Percentiles rank a stretch among this genome's conserved stretches.
Evolutionary conservation across 2,113 vertebrate genomes (phyloP).

Genomic region (Ranitomeya imitator): DNA sequence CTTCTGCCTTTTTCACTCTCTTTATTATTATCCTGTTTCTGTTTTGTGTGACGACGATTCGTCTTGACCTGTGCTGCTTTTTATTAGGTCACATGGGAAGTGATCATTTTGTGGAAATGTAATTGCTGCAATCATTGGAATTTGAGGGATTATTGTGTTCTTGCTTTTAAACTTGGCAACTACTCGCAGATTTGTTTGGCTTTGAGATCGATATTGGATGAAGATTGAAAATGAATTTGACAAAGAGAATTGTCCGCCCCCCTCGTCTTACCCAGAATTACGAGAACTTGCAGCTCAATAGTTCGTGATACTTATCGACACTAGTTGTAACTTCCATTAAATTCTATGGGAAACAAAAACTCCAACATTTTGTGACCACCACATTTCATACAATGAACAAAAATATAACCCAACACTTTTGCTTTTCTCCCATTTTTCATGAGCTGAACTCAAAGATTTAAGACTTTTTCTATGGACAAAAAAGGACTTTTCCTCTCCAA

Average conservation of each 20-base stretch:
- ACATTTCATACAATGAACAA: too few relatives aligned
- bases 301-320: too few relatives aligned
- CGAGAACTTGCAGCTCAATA: not conserved
- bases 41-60: not conserved
- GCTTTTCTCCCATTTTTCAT: not conserved
- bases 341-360: too few relatives aligned
- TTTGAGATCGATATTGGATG: conserved; percentile 16
- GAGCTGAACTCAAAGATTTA: too few relatives aligned
- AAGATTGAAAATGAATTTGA: not conserved
- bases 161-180: conserved; percentile 24
- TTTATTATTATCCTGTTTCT: not conserved
- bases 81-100: not conserved
- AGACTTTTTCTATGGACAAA: too few relatives aligned
- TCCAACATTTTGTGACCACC: too few relatives aligned
- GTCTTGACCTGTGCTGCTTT: not conserved
- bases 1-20: not conserved
- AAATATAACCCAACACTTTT: not conserved
- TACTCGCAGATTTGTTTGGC: not conserved
- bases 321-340: too few relatives aligned
- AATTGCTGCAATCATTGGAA: not conserved
- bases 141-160: not conserved
- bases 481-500: too few relatives aligned
- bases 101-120: not conserved
- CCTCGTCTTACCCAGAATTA: not conserved
- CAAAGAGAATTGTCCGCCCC: not conserved